Evolutionary conservation across 35 echinoderm and acorn worm species (phyloP), one percentile per base, ranked within the genome.

Genomic region (Apostichopus japonicus): DNA sequence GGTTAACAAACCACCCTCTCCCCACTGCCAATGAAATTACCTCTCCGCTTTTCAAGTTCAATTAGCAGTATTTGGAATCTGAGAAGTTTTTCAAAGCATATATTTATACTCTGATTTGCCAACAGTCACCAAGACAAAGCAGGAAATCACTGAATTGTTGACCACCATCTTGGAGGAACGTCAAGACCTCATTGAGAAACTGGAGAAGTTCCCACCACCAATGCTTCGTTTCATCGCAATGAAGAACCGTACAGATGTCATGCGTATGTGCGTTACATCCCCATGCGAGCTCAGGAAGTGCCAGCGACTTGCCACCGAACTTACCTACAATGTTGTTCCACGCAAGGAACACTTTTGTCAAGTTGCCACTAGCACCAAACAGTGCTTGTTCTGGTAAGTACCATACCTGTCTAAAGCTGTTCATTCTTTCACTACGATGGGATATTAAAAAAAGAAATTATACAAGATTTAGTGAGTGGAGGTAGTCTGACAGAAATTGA

Each of bases 311-410:
- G 97, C 94, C n/a, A 65, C 80, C 54, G 88, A 94, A 53, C 86
- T 99, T 72, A 99, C 93, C 7, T 99, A 99, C 91, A 67, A 87
- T n/a, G 33, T 99, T 44, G 54, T 75, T 1, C 97, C 97, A 87
- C 94, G 94, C 55, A 95, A 93, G 79, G 92, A 94, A 55, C 91
- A 87, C 82, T 78, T 19, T 14, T 99, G 97, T 67, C 56, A 65
- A 5, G 21, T 92, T 52, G 97, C 95, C 16, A 90, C 87, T 3
- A 61, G 80, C 8, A 86, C 70, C 6, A 88, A 99, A 54, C 97
- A 99, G 16, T 99, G 97, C 73, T 77, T 96, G 88, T 92, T 93
- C 78, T 99, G 95, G 97, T 99, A 92, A 95, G 97, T 86, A n/a
- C 8, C 13, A 61, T 61, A 61, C 57, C 7, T 61, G 57, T 44